phyloP scores from a whole-genome alignment of 1,140 invertebrate species.

The Vanessa atalanta region DNA sequence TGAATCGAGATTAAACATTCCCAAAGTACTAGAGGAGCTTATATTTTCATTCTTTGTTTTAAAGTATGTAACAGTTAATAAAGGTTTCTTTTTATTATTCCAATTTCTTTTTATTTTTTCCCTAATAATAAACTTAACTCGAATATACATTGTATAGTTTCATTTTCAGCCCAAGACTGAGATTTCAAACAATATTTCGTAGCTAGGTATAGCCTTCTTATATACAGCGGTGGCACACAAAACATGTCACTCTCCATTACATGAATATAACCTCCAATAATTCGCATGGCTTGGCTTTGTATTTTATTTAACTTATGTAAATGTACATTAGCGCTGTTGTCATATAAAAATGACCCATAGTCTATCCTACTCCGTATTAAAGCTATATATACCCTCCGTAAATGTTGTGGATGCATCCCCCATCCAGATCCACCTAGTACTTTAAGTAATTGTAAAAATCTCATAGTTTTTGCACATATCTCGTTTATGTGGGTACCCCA shows the following conservation, averaged over 20 bases:
- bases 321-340: background rate
- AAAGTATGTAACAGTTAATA: background rate
- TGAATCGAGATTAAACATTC: slow-evolving; percentile 8
- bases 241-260: background rate
- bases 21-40: background rate
- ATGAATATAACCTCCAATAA: background rate
- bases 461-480: background rate
- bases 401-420: slow-evolving; percentile 19
- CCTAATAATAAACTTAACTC: slow-evolving; percentile 4
- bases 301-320: slow-evolving; percentile 5
- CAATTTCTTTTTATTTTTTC: slow-evolving; percentile 1
- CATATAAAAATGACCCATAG: slow-evolving; percentile 8
- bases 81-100: slow-evolving; percentile 8
- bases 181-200: background rate
- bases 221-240: background rate
- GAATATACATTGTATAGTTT: background rate
- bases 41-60: too few species aligned
- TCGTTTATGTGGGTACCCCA: too few species aligned
- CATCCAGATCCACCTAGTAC: background rate
- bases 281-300: background rate
- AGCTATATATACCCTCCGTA: slow-evolving; percentile 4
- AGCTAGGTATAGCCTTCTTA: too few species aligned
- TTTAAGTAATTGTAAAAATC: slow-evolving; percentile 6
- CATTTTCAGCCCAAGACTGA: background rate
- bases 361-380: slow-evolving; percentile 11